Conservation (phyloP, 64 coral and sea anemone species). For the Orbicella faveolata region DNA sequence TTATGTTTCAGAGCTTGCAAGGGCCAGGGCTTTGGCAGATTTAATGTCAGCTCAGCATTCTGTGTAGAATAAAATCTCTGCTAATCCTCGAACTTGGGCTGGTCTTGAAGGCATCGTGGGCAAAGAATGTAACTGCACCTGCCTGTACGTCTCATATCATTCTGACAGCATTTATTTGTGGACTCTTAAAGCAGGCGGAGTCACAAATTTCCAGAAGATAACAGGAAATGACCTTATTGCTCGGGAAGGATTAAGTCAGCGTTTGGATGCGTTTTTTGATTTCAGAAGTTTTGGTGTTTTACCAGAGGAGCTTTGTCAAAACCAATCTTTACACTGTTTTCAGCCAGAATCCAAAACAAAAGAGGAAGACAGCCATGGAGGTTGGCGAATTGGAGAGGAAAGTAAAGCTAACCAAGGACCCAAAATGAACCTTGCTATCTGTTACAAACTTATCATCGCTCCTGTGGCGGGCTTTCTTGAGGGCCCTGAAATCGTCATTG, state of each 20-base stretch:
- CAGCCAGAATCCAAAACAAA: background rate
- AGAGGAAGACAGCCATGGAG: background rate
- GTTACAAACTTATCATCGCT: constrained; percentile 1
- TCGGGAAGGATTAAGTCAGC: background rate
- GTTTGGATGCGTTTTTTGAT: background rate
- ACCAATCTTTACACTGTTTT: background rate
- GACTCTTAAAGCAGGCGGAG: background rate
- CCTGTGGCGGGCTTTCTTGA: background rate
- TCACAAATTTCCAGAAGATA: background rate
- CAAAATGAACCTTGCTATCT: background rate
- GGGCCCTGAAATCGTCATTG: background rate
- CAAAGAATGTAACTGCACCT: background rate
- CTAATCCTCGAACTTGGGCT: background rate
- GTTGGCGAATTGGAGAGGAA: background rate
- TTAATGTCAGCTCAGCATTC: background rate
- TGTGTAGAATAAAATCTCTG: background rate
- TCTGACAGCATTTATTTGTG: background rate
- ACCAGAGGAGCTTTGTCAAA: background rate
- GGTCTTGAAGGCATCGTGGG: background rate
- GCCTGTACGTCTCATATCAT: background rate
- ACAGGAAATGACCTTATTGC: background rate
- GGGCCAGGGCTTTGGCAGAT: background rate
- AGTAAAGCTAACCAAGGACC: background rate
- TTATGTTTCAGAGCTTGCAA: background rate
- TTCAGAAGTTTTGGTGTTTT: background rate